Percentiles rank a stretch among this genome's conserved stretches.
Evolutionary conservation across 2,888 invertebrate genomes (phyloP).

Genomic region (Cantharis rustica): DNA sequence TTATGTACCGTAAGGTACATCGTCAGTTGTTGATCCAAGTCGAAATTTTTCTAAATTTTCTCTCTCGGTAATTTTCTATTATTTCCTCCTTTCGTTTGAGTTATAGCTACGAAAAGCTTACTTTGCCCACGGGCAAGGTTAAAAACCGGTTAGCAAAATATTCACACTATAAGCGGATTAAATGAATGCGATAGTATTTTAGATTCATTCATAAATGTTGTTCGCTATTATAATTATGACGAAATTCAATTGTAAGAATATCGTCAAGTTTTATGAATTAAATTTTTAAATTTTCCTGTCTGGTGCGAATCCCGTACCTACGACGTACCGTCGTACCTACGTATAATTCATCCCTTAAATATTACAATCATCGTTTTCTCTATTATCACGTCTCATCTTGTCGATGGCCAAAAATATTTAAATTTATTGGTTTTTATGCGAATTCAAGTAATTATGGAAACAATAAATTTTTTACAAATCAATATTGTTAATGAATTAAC

Average conservation of each 20-base stretch:
- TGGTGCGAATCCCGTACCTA: no score
- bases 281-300: background rate
- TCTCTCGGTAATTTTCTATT: background rate
- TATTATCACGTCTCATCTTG: no score
- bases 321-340: no score
- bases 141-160: conserved; percentile 6
- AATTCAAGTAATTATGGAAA: background rate
- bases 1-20: background rate
- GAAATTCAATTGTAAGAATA: background rate
- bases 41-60: background rate
- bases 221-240: background rate
- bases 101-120: background rate
- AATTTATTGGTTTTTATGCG: no score
- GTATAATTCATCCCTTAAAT: no score
- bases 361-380: no score
- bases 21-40: background rate
- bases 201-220: conserved; percentile 12
- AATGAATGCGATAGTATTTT: conserved; percentile 12
- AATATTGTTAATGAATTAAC: background rate
- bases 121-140: background rate
- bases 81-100: background rate
- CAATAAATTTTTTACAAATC: background rate
- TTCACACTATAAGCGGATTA: background rate
- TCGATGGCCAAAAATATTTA: no score
- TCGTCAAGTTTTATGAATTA: conserved; percentile 7